Base-by-base conservation (phyloP, 2,888 invertebrate species). In the Apodemia duryi region DNA sequence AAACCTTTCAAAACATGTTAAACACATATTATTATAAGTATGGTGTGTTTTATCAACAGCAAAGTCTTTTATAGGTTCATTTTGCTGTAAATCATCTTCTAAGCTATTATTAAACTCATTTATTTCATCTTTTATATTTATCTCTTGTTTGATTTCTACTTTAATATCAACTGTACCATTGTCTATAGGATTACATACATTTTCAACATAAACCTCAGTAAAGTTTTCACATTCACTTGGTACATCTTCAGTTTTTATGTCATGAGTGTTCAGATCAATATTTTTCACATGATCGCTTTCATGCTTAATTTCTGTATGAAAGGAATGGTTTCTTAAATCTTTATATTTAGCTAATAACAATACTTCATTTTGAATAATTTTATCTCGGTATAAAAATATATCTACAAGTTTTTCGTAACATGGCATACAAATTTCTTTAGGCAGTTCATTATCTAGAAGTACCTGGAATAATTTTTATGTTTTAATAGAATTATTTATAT, bases 391-490 rank as follows among this genome's bases (percentile, higher is more conserved):
- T 64, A 71, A 66, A 64, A 73, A 66, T 1, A 80, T 71, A 62
- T 81, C 70, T 62, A 77, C 70, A n/a, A 85, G 71, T 74, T 74
- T 79, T 11, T 73, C 67, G 2, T 73, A 57, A 67, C 87, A 87
- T 10, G 38, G 21, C 9, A 69, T 63, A 63, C 87, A 87, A 32
- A 83, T 68, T 21, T 73, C 71, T n/a, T 70, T 77, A 1, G 86
- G 86, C 0, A 85, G 72, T 1, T 46, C 63, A 41, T 78, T 63
- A 2, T 73, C 70, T 6, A 74, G n/a, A 29, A 67, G 28, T 62
- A 85, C 74, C 86, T 86, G 79, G 64, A 79, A 80, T 46, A 51
- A 6, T 49, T 51, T 21, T 51, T 21, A 51, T 11, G 68, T 69
- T 46, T 67, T 11, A 32, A 57, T 51, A 61, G 7, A 28, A 41